These are phyloP conservation scores for Scyliorhinus canicula DNA, from an alignment of 2,797 vertebrate genomes.

Conservation along the genomic window DNA sequence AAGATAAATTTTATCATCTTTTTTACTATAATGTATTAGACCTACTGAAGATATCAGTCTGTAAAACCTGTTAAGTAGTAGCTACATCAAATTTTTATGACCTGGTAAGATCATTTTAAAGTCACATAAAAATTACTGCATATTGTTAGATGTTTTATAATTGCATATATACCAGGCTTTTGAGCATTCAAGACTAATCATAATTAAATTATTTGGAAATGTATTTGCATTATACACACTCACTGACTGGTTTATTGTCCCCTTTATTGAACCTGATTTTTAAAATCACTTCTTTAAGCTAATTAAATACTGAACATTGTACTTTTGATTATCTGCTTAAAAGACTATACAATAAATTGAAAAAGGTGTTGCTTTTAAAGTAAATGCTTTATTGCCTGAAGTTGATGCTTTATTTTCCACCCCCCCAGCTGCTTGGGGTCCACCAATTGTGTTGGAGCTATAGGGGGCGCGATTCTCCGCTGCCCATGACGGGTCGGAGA, in stretches of 20 bases:
- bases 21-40: not conserved
- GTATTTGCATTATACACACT: not conserved
- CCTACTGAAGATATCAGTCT: not conserved
- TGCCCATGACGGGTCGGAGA: too few relatives aligned
- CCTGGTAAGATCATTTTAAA: not conserved
- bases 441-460: not conserved
- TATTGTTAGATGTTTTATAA: not conserved
- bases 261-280: not conserved
- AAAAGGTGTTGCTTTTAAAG: not conserved
- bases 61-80: not conserved
- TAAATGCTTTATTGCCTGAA: not conserved
- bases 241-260: not conserved
- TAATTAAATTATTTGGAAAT: not conserved
- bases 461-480: too few relatives aligned
- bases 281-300: not conserved
- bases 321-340: not conserved
- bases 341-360: not conserved
- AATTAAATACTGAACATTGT: not conserved
- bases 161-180: not conserved
- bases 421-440: not conserved
- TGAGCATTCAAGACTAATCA: not conserved
- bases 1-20: not conserved
- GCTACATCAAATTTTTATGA: slow-evolving; percentile 23
- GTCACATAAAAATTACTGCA: slow-evolving; percentile 24
- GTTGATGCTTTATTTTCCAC: not conserved